Evolutionary conservation across 2,113 vertebrate species (phyloP).

Genomic region (Heterocephalus glaber): DNA sequence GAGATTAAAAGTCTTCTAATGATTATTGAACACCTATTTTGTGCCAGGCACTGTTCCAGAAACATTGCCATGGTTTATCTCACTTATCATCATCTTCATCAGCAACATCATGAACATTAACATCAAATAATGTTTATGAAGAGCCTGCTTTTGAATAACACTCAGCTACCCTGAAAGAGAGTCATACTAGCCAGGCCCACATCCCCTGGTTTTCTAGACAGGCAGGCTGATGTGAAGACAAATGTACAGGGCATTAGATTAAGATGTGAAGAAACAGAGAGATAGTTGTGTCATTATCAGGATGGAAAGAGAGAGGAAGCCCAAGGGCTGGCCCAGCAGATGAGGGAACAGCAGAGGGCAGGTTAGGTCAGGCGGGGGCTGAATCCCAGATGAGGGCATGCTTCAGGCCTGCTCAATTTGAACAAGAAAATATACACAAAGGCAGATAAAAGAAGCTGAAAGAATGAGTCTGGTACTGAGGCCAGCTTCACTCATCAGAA

Average conservation of each 20-base stretch:
- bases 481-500: background rate
- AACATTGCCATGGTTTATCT: constrained; percentile 61
- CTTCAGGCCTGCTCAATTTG: background rate
- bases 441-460: background rate
- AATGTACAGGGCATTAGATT: background rate
- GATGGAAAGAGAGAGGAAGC: background rate
- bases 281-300: constrained; percentile 24
- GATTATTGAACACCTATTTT: constrained; percentile 76
- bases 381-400: background rate
- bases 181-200: background rate
- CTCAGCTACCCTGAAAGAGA: constrained; percentile 15
- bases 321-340: background rate
- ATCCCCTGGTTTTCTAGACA: constrained; percentile 50
- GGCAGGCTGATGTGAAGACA: constrained; percentile 38
- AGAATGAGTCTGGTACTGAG: rapidly evolving
- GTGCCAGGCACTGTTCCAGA: constrained; percentile 62
- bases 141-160: background rate
- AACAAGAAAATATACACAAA: background rate
- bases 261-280: constrained; percentile 43
- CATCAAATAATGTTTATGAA: constrained; percentile 53
- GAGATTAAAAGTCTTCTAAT: constrained; percentile 74
- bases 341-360: background rate
- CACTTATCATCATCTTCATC: constrained; percentile 65
- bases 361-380: background rate
- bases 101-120: constrained; percentile 19